Conservation (phyloP, 2,888 invertebrate species). For the Nebria salina region DNA sequence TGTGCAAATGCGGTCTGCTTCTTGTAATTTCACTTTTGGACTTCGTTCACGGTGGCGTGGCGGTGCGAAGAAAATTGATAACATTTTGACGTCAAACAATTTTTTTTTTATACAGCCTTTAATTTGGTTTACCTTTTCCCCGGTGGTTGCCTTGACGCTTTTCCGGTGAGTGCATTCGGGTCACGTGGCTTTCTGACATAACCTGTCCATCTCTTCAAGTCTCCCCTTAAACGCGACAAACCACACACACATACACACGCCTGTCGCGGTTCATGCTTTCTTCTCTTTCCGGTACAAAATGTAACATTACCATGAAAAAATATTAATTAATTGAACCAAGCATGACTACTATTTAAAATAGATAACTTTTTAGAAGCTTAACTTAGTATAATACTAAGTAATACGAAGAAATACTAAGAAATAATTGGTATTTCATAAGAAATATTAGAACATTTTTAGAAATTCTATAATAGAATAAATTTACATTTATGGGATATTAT, state of each 20-base stretch:
- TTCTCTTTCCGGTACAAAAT: background rate
- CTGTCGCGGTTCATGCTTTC: background rate
- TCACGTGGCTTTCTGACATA: conserved; percentile 21
- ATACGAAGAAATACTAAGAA: no score
- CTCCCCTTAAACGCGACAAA: background rate
- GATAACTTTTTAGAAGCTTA: no score
- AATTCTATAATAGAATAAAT: no score
- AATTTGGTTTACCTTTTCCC: background rate
- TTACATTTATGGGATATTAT: no score
- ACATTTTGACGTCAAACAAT: conserved; percentile 10
- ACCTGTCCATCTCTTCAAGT: background rate
- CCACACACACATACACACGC: background rate
- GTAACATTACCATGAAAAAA: no score
- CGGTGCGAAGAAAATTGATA: conserved; percentile 2
- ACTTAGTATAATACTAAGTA: no score
- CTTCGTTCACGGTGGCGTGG: no score
- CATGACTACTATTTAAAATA: no score
- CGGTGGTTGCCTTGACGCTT: conserved; percentile 9
- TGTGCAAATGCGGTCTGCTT: background rate
- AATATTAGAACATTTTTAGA: no score
- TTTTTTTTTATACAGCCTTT: background rate
- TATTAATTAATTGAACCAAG: no score
- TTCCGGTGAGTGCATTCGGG: conserved; percentile 8
- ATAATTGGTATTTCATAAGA: no score
- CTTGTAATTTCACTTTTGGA: background rate